These are phyloP conservation scores for Nephila pilipes DNA, from an alignment of 1,140 invertebrate species.

Conservation along the genomic window DNA sequence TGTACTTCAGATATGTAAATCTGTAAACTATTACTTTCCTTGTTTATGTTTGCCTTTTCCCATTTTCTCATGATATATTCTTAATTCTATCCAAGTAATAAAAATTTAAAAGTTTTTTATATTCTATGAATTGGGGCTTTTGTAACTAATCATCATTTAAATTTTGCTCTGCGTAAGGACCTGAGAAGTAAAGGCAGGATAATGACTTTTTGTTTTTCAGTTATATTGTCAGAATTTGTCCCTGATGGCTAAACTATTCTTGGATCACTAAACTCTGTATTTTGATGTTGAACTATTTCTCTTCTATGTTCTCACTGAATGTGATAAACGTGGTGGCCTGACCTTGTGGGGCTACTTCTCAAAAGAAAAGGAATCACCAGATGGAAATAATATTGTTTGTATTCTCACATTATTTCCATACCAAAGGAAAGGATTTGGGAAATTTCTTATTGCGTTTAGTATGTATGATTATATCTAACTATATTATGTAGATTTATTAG, in stretches of 20 bases:
- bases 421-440: constrained; percentile 99
- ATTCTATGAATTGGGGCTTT: too few relatives aligned
- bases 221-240: constrained; percentile 98
- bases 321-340: constrained; percentile 95
- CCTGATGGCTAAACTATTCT: constrained; percentile 95
- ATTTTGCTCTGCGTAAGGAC: too few relatives aligned
- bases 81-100: too few relatives aligned
- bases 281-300: constrained; percentile 99
- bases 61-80: too few relatives aligned
- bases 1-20: too few relatives aligned
- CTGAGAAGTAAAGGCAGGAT: too few relatives aligned
- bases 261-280: constrained; percentile 98
- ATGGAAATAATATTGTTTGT: constrained; percentile 99
- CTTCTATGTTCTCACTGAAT: constrained; percentile 97
- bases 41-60: too few relatives aligned
- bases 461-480: not conserved
- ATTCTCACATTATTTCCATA: constrained; percentile 98
- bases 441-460: constrained; percentile 97
- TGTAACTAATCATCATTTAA: too few relatives aligned
- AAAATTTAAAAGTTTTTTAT: too few relatives aligned
- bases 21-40: too few relatives aligned
- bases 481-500: too few relatives aligned
- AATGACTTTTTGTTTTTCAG: constrained; percentile 79
- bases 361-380: constrained; percentile 99
- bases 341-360: constrained; percentile 99